phyloP scores from a whole-genome alignment of 2,113 vertebrate species.

The Pterocles orientalis region DNA sequence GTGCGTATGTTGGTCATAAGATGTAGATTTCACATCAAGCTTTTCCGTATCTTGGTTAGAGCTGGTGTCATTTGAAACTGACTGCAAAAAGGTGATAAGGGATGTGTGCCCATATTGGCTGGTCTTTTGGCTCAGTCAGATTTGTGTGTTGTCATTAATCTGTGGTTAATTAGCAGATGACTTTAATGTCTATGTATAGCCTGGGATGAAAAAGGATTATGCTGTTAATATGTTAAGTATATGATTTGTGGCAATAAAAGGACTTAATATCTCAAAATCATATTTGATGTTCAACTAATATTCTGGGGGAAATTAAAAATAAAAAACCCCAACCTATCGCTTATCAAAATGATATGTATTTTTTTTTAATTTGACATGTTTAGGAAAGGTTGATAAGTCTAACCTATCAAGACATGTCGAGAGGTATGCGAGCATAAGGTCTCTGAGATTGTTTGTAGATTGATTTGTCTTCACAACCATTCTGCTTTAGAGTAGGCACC shows the following conservation, averaged over 20 bases:
- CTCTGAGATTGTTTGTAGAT: background rate
- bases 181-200: slow-evolving; percentile 38
- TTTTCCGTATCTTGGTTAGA: background rate
- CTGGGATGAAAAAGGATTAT: slow-evolving; percentile 10
- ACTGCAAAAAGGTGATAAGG: background rate
- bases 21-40: background rate
- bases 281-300: background rate
- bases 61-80: background rate
- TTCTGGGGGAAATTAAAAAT: background rate
- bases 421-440: rapidly evolving
- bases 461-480: background rate
- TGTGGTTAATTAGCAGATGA: slow-evolving; percentile 39
- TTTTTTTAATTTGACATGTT: background rate
- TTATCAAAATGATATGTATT: background rate
- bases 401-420: background rate
- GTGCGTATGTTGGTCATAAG: background rate
- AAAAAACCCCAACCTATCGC: background rate
- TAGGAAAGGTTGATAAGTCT: background rate
- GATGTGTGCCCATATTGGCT: background rate
- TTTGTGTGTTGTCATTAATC: background rate
- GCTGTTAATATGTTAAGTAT: background rate
- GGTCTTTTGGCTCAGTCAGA: background rate
- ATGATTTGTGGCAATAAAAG: background rate
- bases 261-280: background rate
- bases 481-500: background rate